Base-by-base conservation (phyloP, 1,140 invertebrate species). In the Ephestia elutella region DNA sequence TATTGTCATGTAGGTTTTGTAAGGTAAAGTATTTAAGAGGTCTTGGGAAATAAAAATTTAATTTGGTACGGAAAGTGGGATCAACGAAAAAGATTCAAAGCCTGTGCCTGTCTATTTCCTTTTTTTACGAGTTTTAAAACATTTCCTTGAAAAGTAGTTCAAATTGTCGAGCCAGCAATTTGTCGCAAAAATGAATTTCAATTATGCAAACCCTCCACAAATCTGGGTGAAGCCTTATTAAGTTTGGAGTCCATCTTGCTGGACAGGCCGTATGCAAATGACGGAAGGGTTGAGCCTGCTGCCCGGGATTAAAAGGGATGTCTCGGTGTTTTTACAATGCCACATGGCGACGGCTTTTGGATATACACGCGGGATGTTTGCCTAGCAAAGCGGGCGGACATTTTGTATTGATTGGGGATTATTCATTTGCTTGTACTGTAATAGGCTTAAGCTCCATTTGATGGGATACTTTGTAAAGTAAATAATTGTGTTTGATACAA, bases 231-330 rank as follows among this genome's bases (percentile, higher is more conserved):
- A 60, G 48, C 65, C 66, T 72, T 71, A 66, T 67, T 67, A 67
- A 68, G 62, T 71, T 70, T 67, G 65, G 60, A 60, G 51, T 58
- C 69, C 67, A 68, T 75, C 72, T 71, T 75, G 64, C 62, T 59
- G 70, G 72, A 66, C 66, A 68, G 66, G 70, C 66, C 63, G 71
- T 75, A 75, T 73, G 73, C 65, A 75, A 75, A 75, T 73, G 70
- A 68, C 56, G 63, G 68, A 70, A 68, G 72, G 66, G 68, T 67
- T 57, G 19, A 65, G 63, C 49, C 59, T 57, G 48, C 49, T 60
- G 57, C 66, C 56, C 63, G 49, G 70, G 68, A 73, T 75, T 75
- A 75, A 55, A 66, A 59, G 65, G 66, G 68, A 54, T 62, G 62
- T 59, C 59, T 63, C 62, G 57, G 60, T 68, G 70, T 71, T 75